Percentiles rank a stretch among this genome's conserved stretches.
Conservation (phyloP, 2,113 vertebrate genomes). For the Oxyruncus cristatus region DNA sequence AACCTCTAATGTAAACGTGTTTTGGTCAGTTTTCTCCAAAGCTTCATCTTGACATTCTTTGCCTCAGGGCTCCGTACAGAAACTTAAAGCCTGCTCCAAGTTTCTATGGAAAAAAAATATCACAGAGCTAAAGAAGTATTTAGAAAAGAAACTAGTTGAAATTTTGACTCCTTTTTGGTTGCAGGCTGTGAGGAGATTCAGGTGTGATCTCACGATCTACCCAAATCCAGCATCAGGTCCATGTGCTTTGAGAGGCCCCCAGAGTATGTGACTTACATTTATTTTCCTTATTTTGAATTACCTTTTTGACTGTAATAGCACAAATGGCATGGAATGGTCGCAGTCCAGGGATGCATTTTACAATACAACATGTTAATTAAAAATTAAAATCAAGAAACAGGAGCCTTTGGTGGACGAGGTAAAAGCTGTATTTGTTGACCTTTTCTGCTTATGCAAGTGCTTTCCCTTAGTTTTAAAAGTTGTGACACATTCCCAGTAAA, state of each 20-base stretch:
- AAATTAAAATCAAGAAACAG: neutral
- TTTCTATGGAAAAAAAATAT: neutral
- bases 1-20: neutral
- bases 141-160: neutral
- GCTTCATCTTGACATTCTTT: neutral
- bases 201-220: neutral
- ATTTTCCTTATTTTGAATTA: neutral
- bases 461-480: neutral
- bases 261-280: neutral
- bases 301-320: neutral
- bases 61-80: neutral
- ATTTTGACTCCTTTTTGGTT: neutral
- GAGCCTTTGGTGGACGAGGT: neutral
- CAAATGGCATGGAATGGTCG: neutral
- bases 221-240: neutral
- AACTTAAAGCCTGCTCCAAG: neutral
- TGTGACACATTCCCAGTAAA: neutral
- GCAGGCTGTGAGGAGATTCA: rapidly evolving
- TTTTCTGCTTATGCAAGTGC: neutral
- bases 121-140: neutral
- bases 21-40: neutral
- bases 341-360: neutral
- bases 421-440: neutral
- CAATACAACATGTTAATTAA: neutral
- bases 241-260: neutral